Conservation (phyloP, 2,888 invertebrate genomes). For the Liopterus haemorrhoidalis region DNA sequence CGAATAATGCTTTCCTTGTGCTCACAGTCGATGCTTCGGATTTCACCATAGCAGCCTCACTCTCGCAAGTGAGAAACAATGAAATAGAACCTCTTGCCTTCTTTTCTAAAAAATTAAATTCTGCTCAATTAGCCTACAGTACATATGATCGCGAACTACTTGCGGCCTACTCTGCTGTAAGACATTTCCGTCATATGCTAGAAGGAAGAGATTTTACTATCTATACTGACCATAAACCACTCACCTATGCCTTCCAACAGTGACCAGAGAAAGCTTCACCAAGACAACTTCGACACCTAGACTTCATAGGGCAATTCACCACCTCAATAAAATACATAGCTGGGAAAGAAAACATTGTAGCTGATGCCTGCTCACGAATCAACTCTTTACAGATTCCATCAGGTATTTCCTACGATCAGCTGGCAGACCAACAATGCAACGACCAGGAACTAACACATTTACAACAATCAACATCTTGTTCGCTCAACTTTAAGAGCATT, state of each 20-base stretch:
- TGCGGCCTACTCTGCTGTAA: constrained; percentile 37
- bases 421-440: no score
- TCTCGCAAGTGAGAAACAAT: constrained; percentile 30
- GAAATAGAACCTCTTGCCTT: constrained; percentile 34
- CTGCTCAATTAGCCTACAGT: background rate
- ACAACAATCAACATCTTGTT: no score
- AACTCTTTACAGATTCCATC: no score
- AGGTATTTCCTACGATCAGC: no score
- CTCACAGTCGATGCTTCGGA: constrained; percentile 41
- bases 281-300: constrained; percentile 37
- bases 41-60: constrained; percentile 38
- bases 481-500: no score
- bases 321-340: constrained; percentile 38
- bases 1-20: no score
- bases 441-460: no score
- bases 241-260: constrained; percentile 36
- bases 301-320: constrained; percentile 39
- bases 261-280: constrained; percentile 36
- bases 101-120: background rate
- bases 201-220: constrained; percentile 33
- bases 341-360: constrained; percentile 38
- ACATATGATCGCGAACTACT: constrained; percentile 20
- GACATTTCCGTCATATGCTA: constrained; percentile 37
- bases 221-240: constrained; percentile 38
- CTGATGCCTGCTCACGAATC: constrained; percentile 37